These are phyloP conservation scores for Epinotia ramella DNA, from an alignment of 2,888 invertebrate genomes.

Conservation along the genomic window DNA sequence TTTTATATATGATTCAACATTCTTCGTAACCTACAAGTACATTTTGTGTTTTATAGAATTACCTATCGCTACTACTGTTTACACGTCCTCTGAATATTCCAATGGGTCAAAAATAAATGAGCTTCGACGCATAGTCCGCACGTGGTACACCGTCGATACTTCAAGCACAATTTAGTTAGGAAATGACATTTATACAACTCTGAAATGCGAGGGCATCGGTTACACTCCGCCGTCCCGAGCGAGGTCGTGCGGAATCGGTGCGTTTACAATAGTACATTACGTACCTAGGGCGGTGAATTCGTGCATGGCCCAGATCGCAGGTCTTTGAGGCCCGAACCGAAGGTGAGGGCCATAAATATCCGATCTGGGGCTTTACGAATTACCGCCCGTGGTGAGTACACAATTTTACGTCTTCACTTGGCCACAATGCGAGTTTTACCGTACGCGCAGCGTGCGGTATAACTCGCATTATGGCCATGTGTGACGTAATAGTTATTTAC, in stretches of 20 bases:
- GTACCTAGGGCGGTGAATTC: too few relatives aligned
- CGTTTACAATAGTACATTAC: too few relatives aligned
- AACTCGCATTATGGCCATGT: too few relatives aligned
- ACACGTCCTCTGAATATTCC: conserved; percentile 78
- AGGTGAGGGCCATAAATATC: too few relatives aligned
- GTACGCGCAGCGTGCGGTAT: too few relatives aligned
- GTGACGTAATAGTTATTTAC: too few relatives aligned
- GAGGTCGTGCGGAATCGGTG: neutral
- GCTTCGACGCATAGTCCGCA: conserved; percentile 58
- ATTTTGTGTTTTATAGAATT: conserved; percentile 81
- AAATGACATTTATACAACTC: conserved; percentile 61
- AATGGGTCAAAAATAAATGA: conserved; percentile 75
- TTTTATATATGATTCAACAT: conserved; percentile 79
- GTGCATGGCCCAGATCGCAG: too few relatives aligned
- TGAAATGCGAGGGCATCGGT: conserved; percentile 79
- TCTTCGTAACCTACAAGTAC: conserved; percentile 83
- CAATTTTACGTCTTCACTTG: too few relatives aligned
- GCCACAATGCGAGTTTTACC: too few relatives aligned
- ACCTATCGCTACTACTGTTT: conserved; percentile 78
- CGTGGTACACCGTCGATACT: conserved; percentile 37
- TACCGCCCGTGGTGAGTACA: too few relatives aligned
- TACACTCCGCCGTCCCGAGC: neutral
- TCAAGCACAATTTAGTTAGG: conserved; percentile 41
- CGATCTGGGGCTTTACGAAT: too few relatives aligned
- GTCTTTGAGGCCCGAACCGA: too few relatives aligned